These are phyloP conservation scores for Cryptoblepharus egeriae DNA, from an alignment of 2,797 vertebrate species.

Conservation along the genomic window DNA sequence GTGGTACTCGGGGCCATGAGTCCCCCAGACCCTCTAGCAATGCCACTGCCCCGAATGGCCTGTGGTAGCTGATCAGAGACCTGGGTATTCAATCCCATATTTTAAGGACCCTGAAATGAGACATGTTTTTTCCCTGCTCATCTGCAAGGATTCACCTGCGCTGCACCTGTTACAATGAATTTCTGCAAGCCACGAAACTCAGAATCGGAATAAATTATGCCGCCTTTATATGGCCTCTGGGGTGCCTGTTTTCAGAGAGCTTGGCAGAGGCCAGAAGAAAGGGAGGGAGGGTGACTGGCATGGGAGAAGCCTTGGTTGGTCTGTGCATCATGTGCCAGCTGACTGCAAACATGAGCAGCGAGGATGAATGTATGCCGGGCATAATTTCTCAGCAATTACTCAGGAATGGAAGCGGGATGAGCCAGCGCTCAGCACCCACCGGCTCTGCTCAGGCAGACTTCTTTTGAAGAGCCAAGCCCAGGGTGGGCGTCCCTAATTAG, in stretches of 20 bases:
- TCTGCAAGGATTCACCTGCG: accelerated
- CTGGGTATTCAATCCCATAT: no score
- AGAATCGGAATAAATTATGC: neutral
- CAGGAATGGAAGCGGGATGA: neutral
- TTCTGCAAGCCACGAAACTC: neutral
- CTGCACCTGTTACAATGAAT: neutral
- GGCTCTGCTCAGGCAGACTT: no score
- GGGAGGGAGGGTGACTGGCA: neutral
- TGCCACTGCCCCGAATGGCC: no score
- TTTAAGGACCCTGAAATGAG: no score
- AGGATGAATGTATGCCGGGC: neutral
- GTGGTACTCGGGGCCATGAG: no score
- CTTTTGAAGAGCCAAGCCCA: neutral
- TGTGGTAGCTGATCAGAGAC: no score
- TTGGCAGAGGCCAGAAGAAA: neutral
- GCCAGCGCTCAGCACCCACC: no score
- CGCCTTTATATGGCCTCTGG: neutral
- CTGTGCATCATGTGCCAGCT: neutral
- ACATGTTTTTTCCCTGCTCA: neutral
- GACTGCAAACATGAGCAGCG: neutral
- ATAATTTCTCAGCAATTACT: neutral
- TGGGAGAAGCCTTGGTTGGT: accelerated
- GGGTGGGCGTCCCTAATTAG: neutral
- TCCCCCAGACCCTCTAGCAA: no score
- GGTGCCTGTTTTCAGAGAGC: neutral